Conservation (phyloP, 2,888 invertebrate species). For the Sinodicranocentrus sp. region DNA sequence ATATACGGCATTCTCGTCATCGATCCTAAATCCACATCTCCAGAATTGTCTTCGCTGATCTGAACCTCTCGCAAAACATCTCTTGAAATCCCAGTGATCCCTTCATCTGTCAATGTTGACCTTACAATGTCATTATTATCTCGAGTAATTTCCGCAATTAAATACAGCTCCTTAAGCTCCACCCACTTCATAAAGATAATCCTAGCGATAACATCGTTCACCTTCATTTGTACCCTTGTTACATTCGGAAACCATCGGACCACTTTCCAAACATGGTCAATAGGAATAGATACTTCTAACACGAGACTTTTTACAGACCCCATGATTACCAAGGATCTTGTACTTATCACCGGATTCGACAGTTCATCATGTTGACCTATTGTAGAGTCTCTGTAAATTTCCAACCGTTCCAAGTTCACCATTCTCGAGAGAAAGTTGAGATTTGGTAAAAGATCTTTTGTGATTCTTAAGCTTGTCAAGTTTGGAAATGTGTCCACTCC, state of each 20-base stretch:
- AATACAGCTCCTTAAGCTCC: constrained; percentile 51
- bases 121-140: constrained; percentile 62
- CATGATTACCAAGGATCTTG: constrained; percentile 15
- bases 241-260: constrained; percentile 53
- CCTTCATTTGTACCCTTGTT: constrained; percentile 51
- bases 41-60: neutral
- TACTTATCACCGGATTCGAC: constrained; percentile 41
- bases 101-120: constrained; percentile 59
- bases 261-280: constrained; percentile 55
- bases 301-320: constrained; percentile 14
- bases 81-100: constrained; percentile 64
- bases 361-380: constrained; percentile 50
- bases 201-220: constrained; percentile 52
- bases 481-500: constrained; percentile 18
- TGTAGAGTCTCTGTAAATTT: constrained; percentile 49
- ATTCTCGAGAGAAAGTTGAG: constrained; percentile 38
- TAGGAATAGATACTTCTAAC: constrained; percentile 39
- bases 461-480: constrained; percentile 23
- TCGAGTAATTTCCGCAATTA: constrained; percentile 43
- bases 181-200: constrained; percentile 51
- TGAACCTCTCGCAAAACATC: constrained; percentile 30
- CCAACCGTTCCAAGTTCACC: constrained; percentile 33
- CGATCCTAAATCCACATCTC: neutral
- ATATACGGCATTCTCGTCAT: constrained; percentile 47
- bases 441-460: constrained; percentile 38